Evolutionary conservation across 2,888 invertebrate species (phyloP), one percentile per base, ranked within the genome.

Genomic region (Timema podura): DNA sequence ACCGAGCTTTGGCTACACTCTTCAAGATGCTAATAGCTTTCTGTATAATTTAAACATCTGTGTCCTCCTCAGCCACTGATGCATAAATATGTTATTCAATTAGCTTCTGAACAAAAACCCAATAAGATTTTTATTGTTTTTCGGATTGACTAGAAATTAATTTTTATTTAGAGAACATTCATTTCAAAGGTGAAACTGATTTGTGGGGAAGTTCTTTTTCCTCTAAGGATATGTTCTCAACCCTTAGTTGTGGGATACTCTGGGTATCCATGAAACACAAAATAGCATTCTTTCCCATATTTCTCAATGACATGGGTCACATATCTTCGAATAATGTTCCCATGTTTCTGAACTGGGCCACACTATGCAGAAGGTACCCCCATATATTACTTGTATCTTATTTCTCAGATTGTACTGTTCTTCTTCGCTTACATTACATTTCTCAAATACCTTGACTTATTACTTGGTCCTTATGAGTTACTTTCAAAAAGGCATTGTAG

Each of bases 351-450:
- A 15, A 11, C 5, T 54, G 6, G 54, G 0, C 54, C 6, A 54
- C n/a, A 54, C 54, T 54, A 54, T 54, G 6, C 5, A 13, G 16
- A 8, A 54, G 9, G 54, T 54, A 54, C 54, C 54, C 16, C 54
- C 54, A 54, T 54, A 5, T 54, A 54, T 11, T 11, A 8, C 13
- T 0, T 54, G 16, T 15, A 54, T 54, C n/a, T 54, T 54, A 11
- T 54, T 54, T 54, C n/a, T 54, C 54, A 54, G 6, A 11, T 54
- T 54, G n/a, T 54, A n/a, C 13, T 54, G 54, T 54, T 54, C 54
- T 54, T 54, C 54, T 54, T 54, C n/a, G n/a, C n/a, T 16, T 54
- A 30, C 9, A 13, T 54, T 54, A 15, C 5, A 15, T 16, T 7
- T 15, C n/a, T 54, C 10, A 10, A 49, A n/a, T 49, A 54, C 54